Conservation (phyloP, 2,113 vertebrate species). For the Passer montanus region DNA sequence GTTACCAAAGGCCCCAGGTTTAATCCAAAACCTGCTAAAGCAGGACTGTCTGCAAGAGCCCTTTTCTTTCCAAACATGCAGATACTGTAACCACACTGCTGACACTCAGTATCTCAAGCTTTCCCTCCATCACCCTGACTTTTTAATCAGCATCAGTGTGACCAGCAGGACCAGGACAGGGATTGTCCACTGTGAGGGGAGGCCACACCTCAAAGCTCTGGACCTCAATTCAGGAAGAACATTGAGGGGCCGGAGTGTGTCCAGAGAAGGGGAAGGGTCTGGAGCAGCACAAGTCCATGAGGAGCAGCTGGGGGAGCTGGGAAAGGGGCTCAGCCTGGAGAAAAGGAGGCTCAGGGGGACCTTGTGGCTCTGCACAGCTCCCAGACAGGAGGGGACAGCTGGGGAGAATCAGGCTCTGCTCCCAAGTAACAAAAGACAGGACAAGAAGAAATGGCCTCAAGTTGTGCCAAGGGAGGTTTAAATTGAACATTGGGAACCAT, state of each 20-base stretch:
- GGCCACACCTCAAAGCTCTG: background rate
- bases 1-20: background rate
- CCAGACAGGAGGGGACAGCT: background rate
- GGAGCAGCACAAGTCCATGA: background rate
- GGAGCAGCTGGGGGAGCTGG: background rate
- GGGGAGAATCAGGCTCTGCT: background rate
- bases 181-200: background rate
- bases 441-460: background rate
- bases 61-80: background rate
- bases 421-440: background rate
- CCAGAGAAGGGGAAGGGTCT: background rate
- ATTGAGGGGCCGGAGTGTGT: rapidly evolving
- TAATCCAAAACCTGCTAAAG: background rate
- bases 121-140: background rate
- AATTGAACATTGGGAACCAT: background rate
- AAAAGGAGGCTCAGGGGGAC: background rate
- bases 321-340: background rate
- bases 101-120: background rate
- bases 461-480: background rate
- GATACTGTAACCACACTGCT: background rate
- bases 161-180: background rate
- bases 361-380: background rate
- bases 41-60: background rate
- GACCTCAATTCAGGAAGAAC: background rate
- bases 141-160: rapidly evolving